Evolutionary conservation across 64 coral and sea anemone species (phyloP).

Genomic region (Montipora cactus): DNA sequence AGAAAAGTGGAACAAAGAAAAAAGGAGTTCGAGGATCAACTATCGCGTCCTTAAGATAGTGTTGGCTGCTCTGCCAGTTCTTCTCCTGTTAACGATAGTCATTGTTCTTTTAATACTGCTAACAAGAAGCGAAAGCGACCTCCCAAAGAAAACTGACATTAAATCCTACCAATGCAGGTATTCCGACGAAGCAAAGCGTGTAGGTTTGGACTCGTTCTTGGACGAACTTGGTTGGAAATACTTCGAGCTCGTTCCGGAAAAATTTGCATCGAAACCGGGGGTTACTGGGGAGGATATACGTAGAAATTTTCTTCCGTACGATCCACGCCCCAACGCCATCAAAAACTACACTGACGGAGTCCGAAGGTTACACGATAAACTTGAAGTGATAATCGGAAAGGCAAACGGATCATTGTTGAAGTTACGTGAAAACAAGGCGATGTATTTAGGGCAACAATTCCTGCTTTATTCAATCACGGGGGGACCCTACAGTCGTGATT

Average conservation of each 20-base stretch:
- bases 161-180: constrained; percentile 3
- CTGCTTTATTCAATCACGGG: constrained; percentile 40
- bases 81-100: constrained; percentile 13
- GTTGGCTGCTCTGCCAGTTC: background rate
- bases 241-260: constrained; percentile 26
- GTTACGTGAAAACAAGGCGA: constrained; percentile 61
- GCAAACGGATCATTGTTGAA: constrained; percentile 46
- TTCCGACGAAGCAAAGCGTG: constrained; percentile 43
- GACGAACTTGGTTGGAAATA: constrained; percentile 30
- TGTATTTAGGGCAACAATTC: constrained; percentile 45
- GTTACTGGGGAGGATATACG: constrained; percentile 41
- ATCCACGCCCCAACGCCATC: constrained; percentile 50
- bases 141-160: background rate
- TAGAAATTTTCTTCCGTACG: constrained; percentile 53
- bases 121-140: background rate
- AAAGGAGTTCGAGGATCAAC: background rate
- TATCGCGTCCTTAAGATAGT: background rate
- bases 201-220: constrained; percentile 44
- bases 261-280: constrained; percentile 46
- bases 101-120: constrained; percentile 35
- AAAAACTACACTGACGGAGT: constrained; percentile 62
- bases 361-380: background rate
- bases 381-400: constrained; percentile 62
- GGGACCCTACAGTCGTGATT: constrained; percentile 43
- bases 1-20: background rate